These are phyloP conservation scores for Megaptera novaeangliae DNA, from an alignment of 2,113 vertebrate species.

Conservation along the genomic window DNA sequence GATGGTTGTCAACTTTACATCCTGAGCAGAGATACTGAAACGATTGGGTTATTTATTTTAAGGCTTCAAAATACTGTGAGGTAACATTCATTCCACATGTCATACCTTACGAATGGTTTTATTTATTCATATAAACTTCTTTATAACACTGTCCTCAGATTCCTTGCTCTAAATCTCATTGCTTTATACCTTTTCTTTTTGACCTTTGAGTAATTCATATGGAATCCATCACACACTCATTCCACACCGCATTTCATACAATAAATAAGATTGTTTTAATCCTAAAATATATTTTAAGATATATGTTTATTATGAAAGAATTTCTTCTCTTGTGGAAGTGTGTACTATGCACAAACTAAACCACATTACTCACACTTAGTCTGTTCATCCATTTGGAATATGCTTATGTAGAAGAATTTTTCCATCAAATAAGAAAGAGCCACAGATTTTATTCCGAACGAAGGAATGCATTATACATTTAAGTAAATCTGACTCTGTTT, in stretches of 20 bases:
- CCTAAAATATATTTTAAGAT: background rate
- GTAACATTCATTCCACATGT: background rate
- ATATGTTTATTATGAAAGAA: background rate
- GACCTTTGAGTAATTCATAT: background rate
- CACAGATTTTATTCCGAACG: slow-evolving; percentile 41
- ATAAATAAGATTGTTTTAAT: background rate
- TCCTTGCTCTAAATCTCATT: background rate
- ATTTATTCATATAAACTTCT: background rate
- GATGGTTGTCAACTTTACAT: background rate
- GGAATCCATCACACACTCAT: background rate
- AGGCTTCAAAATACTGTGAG: background rate
- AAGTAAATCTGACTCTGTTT: slow-evolving; percentile 47
- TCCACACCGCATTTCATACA: background rate
- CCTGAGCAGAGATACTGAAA: background rate
- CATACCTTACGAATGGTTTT: background rate
- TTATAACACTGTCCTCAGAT: background rate
- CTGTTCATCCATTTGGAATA: slow-evolving; percentile 51
- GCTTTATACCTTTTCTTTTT: background rate
- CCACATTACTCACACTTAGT: slow-evolving; percentile 17
- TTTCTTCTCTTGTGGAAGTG: background rate
- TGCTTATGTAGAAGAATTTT: slow-evolving; percentile 21
- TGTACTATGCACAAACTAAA: slow-evolving; percentile 40
- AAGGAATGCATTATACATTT: slow-evolving; percentile 23
- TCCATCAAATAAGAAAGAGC: slow-evolving; percentile 48
- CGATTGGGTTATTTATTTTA: background rate